Percentiles rank a stretch among this genome's conserved stretches.
These are phyloP conservation scores for Aegypius monachus DNA, from an alignment of 2,113 vertebrate species.

Conservation along the genomic window DNA sequence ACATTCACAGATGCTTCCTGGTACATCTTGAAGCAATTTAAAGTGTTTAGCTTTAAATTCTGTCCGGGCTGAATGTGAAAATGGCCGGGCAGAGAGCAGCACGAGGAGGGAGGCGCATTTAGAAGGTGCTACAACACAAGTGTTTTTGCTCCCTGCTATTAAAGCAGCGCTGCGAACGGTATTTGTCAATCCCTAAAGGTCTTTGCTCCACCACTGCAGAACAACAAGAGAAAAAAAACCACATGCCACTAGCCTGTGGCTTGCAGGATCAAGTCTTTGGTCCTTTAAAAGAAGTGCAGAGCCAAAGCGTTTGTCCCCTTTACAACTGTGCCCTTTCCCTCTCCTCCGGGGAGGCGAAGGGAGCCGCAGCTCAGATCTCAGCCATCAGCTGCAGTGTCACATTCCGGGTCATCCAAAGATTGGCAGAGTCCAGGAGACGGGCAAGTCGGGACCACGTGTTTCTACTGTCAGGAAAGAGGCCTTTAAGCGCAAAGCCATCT, in stretches of 20 bases:
- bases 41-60: background rate
- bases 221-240: background rate
- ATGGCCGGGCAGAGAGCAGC: background rate
- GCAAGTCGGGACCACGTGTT: background rate
- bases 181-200: background rate
- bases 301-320: background rate
- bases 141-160: background rate
- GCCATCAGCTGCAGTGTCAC: background rate
- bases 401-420: background rate
- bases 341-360: background rate
- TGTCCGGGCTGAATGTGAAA: background rate
- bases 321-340: background rate
- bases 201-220: background rate
- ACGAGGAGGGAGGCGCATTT: fast-evolving
- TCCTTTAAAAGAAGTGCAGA: background rate
- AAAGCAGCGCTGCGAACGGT: background rate
- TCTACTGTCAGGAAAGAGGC: background rate
- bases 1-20: fast-evolving
- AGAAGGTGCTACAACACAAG: background rate
- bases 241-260: background rate
- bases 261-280: background rate
- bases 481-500: background rate
- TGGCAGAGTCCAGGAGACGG: background rate
- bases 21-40: background rate
- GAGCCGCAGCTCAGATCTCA: background rate